These are phyloP conservation scores for Gephyroberyx darwinii DNA, from an alignment of 2,797 vertebrate species.

Conservation along the genomic window DNA sequence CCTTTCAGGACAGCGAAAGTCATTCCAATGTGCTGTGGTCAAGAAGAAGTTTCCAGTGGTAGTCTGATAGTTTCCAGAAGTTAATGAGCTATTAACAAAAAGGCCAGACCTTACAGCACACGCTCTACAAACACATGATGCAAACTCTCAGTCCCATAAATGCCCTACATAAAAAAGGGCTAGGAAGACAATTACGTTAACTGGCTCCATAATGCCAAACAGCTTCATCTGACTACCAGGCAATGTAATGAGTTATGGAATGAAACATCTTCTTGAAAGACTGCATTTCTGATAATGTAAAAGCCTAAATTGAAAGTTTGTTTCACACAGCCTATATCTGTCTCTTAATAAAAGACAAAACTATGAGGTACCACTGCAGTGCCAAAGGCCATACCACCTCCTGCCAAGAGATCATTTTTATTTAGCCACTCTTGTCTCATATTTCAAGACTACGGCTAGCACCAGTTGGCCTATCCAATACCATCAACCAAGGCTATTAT, in stretches of 20 bases:
- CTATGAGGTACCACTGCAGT: neutral
- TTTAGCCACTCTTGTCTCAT: slow-evolving; percentile 1
- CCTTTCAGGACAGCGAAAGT: too few relatives aligned
- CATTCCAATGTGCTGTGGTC: too few relatives aligned
- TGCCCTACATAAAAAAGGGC: neutral
- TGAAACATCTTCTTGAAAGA: neutral
- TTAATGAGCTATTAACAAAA: too few relatives aligned
- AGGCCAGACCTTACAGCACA: too few relatives aligned
- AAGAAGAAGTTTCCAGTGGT: too few relatives aligned
- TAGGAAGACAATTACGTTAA: neutral
- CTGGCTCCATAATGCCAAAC: neutral
- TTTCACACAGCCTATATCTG: slow-evolving; percentile 1
- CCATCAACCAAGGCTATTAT: too few relatives aligned
- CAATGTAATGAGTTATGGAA: too few relatives aligned
- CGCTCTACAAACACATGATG: neutral
- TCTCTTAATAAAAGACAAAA: neutral
- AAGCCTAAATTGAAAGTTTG: neutral
- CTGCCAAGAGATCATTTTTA: slow-evolving; percentile 3
- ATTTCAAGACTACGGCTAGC: neutral
- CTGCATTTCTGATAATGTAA: neutral
- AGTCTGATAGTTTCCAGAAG: too few relatives aligned
- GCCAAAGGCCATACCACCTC: neutral
- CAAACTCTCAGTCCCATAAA: neutral
- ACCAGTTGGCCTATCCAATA: neutral
- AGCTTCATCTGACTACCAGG: neutral